Percentiles rank a stretch among this genome's conserved stretches.
Conservation (phyloP, 2,888 invertebrate species). For the Archips crataeganus region DNA sequence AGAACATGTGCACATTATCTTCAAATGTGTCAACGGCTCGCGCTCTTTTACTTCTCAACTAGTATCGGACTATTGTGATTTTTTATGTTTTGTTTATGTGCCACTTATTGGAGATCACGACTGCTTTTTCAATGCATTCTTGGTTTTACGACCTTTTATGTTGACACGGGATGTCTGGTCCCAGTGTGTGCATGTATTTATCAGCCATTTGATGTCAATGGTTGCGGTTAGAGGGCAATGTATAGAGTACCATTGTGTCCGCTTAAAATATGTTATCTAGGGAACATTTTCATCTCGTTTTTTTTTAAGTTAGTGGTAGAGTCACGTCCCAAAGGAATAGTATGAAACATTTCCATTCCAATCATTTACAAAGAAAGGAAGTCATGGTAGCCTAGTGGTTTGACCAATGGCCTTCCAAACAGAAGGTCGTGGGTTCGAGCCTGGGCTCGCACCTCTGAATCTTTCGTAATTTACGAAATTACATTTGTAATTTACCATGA, state of each 20-base stretch:
- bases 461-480: no score
- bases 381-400: no score
- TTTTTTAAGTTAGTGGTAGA: neutral
- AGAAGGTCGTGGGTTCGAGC: no score
- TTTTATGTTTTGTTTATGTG: slow-evolving; percentile 50
- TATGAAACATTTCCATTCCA: neutral
- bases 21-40: slow-evolving; percentile 84
- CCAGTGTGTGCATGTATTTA: slow-evolving; percentile 23
- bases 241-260: neutral
- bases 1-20: slow-evolving; percentile 82
- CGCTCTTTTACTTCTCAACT: slow-evolving; percentile 73
- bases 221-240: slow-evolving; percentile 7
- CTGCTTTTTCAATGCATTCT: slow-evolving; percentile 44
- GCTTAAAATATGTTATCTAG: slow-evolving; percentile 5
- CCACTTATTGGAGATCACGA: slow-evolving; percentile 47
- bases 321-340: neutral
- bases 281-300: neutral
- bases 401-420: no score
- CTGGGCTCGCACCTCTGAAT: no score
- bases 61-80: slow-evolving; percentile 54
- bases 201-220: slow-evolving; percentile 12
- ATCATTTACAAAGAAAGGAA: no score
- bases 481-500: no score
- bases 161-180: slow-evolving; percentile 22
- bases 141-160: slow-evolving; percentile 42